phyloP scores from a whole-genome alignment of 2,797 vertebrate genomes.

The Hozukius guyotensis region DNA sequence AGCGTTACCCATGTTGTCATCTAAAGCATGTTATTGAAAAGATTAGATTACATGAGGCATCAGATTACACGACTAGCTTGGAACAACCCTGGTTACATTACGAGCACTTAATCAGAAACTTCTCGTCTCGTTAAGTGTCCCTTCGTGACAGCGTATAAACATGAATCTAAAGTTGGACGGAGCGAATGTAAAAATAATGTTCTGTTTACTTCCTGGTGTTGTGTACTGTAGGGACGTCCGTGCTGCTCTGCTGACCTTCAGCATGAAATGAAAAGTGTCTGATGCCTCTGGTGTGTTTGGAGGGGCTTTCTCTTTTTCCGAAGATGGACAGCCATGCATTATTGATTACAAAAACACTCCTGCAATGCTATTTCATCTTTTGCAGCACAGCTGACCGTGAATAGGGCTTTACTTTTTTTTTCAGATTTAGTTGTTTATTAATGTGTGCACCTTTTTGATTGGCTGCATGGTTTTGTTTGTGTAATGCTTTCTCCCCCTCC shows the following conservation, averaged over 20 bases:
- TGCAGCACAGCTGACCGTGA: conserved; percentile 54
- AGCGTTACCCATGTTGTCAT: not conserved
- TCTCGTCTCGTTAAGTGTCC: not conserved
- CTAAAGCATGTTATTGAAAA: not conserved
- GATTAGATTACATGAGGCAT: conserved; percentile 29
- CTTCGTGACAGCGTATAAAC: not conserved
- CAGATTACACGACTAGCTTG: not conserved
- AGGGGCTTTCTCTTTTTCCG: conserved; percentile 72
- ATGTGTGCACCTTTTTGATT: conserved; percentile 18
- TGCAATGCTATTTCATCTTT: conserved; percentile 78
- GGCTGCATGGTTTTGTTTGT: conserved; percentile 40
- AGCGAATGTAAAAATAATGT: not conserved
- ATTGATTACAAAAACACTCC: conserved; percentile 83
- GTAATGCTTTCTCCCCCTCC: not conserved
- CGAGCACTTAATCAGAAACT: not conserved
- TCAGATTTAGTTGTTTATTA: conserved; percentile 31
- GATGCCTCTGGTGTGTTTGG: conserved; percentile 79
- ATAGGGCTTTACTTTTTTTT: conserved; percentile 37
- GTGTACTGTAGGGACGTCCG: conserved; percentile 56
- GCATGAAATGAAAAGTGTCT: conserved; percentile 80
- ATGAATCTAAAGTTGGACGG: not conserved
- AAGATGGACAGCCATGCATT: conserved; percentile 82
- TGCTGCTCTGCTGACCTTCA: conserved; percentile 78
- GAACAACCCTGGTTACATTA: not conserved
- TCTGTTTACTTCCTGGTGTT: conserved; percentile 38